Base-by-base conservation (phyloP, 2,888 invertebrate species). In the Heliconius sara region DNA sequence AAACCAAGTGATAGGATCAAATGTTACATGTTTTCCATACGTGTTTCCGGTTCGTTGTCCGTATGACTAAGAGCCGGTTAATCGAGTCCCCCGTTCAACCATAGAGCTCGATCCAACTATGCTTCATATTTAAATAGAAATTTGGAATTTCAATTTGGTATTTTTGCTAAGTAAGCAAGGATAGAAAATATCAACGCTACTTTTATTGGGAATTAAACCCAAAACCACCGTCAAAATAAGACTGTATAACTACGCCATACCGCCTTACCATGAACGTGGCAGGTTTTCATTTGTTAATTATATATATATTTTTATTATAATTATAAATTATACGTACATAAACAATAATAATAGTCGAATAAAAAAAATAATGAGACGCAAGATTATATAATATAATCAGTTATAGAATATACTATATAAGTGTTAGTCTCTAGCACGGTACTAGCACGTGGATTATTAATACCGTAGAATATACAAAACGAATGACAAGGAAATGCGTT, bases 321-420 rank as follows among this genome's bases (percentile, higher is more conserved):
- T 10, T 10, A 67, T 67, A 39, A 39, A 39, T 34, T 19, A 4
- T 4, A 47, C 16, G 3, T 43, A 4, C 13, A 47, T 47, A 47
- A 39, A 39, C 39, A 13, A 22, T 39, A 39, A 68, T 9, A 27
- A 22, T 39, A 39, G 34, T 39, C 34, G 34, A 39, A 39, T 39
- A 39, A 39, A 39, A 39, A 39, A 39, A 39, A 39, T 39, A 39
- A 7, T 43, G 16, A 70, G 68, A 25, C 39, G 43, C 68, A 43
- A 70, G 12, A 70, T 70, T 70, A 43, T n/a, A 43, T 70, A 70
- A 70, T 25, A 25, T 70, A 25, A 68, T 68, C 67, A 34, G 39
- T 34, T 67, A 57, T 22, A 57, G 9, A 52, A 60, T 39, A 9
- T 63, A 63, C n/a, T 65, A 25, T 65, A 25, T 27, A 27, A 25